Percentiles rank a stretch among this genome's conserved stretches.
Conservation (phyloP, 2,113 vertebrate species). For the Phalacrocorax pelagicus region DNA sequence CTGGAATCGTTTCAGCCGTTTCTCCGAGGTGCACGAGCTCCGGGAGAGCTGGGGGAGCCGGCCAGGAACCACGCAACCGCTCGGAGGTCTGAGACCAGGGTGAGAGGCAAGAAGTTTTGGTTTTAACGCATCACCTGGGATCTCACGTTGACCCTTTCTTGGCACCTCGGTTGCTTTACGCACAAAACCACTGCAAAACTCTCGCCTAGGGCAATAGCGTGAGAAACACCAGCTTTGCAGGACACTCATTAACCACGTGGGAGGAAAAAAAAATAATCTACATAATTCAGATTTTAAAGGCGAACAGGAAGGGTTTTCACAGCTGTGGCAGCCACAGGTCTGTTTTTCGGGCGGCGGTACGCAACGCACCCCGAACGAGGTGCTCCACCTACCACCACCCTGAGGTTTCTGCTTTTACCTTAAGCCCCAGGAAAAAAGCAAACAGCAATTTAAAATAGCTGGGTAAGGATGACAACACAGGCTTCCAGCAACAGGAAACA, state of each 20-base stretch:
- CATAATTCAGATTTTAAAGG: neutral
- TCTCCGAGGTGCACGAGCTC: accelerated
- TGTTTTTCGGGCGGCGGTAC: neutral
- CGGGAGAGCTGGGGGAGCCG: neutral
- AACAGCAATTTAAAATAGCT: neutral
- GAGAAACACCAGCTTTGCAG: neutral
- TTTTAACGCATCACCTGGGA: neutral
- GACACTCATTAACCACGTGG: neutral
- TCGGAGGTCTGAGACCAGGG: neutral
- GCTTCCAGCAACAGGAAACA: neutral
- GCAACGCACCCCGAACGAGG: neutral
- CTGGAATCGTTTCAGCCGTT: neutral
- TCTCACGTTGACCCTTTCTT: accelerated
- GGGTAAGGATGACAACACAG: neutral
- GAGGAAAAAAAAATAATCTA: neutral
- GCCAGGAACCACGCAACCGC: accelerated
- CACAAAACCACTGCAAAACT: neutral
- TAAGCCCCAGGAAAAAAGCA: neutral
- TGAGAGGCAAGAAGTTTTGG: neutral
- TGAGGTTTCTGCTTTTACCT: neutral
- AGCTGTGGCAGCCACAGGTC: neutral
- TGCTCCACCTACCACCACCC: neutral
- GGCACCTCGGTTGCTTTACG: accelerated
- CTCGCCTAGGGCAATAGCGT: accelerated
- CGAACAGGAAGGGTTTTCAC: neutral